Conservation (phyloP, 2,888 invertebrate species). For the Chironomus tentans region DNA sequence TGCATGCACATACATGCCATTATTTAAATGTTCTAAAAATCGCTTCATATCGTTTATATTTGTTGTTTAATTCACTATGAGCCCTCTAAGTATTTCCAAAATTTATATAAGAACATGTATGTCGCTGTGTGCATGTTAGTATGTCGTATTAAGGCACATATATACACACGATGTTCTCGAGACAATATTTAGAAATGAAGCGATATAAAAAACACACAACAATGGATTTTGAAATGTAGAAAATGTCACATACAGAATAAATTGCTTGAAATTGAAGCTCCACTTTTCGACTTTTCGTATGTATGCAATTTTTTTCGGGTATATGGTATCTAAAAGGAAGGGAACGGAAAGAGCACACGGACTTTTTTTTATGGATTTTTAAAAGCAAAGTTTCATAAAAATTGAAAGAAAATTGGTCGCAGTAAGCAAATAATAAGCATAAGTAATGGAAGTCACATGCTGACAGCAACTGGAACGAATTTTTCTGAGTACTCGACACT, state of each 20-base stretch:
- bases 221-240: not conserved
- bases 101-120: not conserved
- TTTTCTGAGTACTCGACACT: no score
- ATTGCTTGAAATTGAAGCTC: conserved; percentile 22
- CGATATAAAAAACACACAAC: not conserved
- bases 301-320: not conserved
- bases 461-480: no score
- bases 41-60: not conserved
- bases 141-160: not conserved
- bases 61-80: not conserved
- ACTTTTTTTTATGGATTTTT: no score
- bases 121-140: not conserved
- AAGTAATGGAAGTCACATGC: no score
- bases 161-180: not conserved
- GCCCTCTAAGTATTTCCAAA: not conserved
- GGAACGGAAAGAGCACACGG: not conserved
- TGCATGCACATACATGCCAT: not conserved
- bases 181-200: conserved; percentile 8
- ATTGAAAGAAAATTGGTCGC: not conserved
- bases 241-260: conserved; percentile 24
- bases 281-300: not conserved
- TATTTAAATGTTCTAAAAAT: not conserved
- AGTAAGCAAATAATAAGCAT: not conserved
- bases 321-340: not conserved
- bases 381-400: not conserved